Evolutionary conservation across 1,140 invertebrate genomes (phyloP).

Genomic region (Heliconius melpomene): DNA sequence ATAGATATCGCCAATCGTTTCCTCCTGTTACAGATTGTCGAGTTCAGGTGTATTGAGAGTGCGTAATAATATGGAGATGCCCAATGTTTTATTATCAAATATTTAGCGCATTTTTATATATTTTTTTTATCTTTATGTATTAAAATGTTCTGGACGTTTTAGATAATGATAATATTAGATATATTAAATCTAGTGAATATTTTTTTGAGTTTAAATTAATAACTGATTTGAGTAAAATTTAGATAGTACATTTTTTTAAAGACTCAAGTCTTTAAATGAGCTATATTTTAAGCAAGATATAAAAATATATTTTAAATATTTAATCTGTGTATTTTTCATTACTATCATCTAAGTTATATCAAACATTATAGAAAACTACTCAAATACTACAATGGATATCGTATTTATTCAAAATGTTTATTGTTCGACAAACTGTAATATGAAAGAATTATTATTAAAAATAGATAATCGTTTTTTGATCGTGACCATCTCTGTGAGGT

Average conservation of each 20-base stretch:
- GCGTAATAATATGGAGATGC: constrained; percentile 75
- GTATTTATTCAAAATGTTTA: not conserved
- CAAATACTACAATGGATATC: no score
- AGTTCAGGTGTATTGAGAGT: constrained; percentile 73
- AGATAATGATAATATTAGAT: not conserved
- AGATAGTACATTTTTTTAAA: no score
- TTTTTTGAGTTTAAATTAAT: not conserved
- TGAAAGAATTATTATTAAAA: not conserved
- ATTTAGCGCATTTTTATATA: constrained; percentile 33
- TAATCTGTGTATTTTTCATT: no score
- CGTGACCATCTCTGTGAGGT: constrained; percentile 38
- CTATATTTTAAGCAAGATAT: no score
- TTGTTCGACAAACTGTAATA: not conserved
- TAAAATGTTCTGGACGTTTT: constrained; percentile 6
- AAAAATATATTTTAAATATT: no score
- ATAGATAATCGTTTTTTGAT: constrained; percentile 16
- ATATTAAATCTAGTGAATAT: not conserved
- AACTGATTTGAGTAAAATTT: no score
- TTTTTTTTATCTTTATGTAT: constrained; percentile 42
- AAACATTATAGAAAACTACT: no score
- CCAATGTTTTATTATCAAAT: constrained; percentile 53
- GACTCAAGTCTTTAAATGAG: no score
- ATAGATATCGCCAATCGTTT: constrained; percentile 65
- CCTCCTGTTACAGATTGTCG: constrained; percentile 71
- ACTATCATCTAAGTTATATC: no score